Conservation (phyloP, 2,113 vertebrate genomes). For the Bagarius yarrelli region DNA sequence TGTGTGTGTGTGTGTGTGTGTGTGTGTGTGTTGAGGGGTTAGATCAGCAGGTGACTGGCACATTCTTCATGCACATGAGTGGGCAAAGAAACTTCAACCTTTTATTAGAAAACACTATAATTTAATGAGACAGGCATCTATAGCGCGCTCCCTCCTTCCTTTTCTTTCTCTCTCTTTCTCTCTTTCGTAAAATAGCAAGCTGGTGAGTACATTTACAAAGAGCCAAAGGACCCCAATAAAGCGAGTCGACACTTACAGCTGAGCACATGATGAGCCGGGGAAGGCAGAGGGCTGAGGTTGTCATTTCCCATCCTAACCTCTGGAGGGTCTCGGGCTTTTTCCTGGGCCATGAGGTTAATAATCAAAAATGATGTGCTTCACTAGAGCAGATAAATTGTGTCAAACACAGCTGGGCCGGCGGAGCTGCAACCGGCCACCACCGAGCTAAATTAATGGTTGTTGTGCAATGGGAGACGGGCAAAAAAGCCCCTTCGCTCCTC, state of each 20-base stretch:
- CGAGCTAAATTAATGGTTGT: constrained; percentile 67
- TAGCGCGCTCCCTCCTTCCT: constrained; percentile 35
- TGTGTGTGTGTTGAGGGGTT: constrained; percentile 64
- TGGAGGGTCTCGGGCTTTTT: constrained; percentile 43
- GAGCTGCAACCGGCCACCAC: constrained; percentile 65
- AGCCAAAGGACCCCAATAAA: not conserved
- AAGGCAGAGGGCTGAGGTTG: constrained; percentile 59
- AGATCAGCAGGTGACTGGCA: constrained; percentile 75
- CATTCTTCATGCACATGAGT: constrained; percentile 77
- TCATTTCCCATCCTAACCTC: constrained; percentile 71
- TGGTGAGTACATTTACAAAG: constrained; percentile 23
- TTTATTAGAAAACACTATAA: constrained; percentile 83
- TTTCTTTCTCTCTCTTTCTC: not conserved
- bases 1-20: constrained; percentile 39
- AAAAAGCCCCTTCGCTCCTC: constrained; percentile 60
- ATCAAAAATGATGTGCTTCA: constrained; percentile 74
- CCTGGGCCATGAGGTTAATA: constrained; percentile 65
- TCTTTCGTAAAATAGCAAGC: not conserved
- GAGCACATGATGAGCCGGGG: constrained; percentile 62
- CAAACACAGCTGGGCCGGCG: constrained; percentile 62
- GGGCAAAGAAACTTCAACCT: constrained; percentile 81
- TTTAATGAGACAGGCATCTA: constrained; percentile 82
- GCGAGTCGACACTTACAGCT: constrained; percentile 52
- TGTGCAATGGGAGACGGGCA: constrained; percentile 62
- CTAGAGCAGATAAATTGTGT: constrained; percentile 69